A percentile compares a stretch with the other conserved stretches of the same genome.
Evolutionary conservation across 2,797 vertebrate species (phyloP).

Genomic region (Oreortyx pictus): DNA sequence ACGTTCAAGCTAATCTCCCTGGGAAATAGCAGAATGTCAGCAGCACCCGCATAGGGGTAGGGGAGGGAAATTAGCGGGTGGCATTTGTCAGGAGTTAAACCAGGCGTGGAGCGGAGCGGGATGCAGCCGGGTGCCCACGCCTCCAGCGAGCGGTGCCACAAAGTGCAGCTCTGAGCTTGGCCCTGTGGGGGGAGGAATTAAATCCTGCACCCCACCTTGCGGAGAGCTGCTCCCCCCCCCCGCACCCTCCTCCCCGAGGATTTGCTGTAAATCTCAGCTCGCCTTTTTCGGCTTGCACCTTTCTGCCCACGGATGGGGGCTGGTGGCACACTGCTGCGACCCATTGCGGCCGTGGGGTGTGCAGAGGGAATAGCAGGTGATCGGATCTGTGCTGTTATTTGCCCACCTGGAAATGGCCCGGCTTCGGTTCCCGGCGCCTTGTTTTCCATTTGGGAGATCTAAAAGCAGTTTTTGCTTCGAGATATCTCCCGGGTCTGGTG

Average conservation of each 20-base stretch:
- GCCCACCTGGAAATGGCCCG: background rate
- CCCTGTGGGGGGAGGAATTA: accelerated
- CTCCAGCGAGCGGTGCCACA: background rate
- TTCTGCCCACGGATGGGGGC: background rate
- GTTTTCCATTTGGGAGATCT: background rate
- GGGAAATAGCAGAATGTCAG: conserved; percentile 77
- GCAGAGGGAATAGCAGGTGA: accelerated
- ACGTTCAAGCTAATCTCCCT: conserved; percentile 69
- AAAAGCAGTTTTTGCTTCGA: background rate
- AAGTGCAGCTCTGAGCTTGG: background rate
- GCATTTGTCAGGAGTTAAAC: conserved; percentile 76
- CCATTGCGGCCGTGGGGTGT: background rate
- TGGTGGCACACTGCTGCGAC: background rate
- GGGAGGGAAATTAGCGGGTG: conserved; percentile 6
- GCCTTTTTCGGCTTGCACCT: background rate
- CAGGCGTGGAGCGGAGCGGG: conserved; percentile 39
- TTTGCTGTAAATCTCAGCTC: background rate
- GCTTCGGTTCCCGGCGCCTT: background rate
- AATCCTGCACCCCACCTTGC: accelerated
- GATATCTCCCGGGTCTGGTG: conserved; percentile 34
- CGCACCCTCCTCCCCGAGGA: accelerated
- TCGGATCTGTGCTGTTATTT: accelerated
- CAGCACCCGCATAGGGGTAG: conserved; percentile 30
- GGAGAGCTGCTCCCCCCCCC: background rate
- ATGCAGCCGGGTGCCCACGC: background rate